These are phyloP conservation scores for Tinamus major DNA, from an alignment of 2,797 vertebrate species.

Conservation along the genomic window DNA sequence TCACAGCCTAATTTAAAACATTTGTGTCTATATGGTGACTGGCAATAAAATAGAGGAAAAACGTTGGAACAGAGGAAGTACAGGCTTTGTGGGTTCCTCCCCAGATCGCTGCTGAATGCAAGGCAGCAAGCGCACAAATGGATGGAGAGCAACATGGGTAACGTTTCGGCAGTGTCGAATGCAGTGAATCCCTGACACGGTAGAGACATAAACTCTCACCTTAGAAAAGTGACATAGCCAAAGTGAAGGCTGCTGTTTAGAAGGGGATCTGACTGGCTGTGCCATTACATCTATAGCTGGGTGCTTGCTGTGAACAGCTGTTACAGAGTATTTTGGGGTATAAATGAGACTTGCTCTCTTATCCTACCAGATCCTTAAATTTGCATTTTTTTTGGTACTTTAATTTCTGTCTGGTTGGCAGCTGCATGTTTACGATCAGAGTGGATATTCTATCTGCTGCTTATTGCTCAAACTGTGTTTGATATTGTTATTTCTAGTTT, in stretches of 20 bases:
- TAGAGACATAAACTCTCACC: neutral
- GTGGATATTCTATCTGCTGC: neutral
- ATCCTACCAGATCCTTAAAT: neutral
- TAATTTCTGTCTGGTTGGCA: neutral
- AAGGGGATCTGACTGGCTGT: neutral
- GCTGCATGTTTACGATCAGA: neutral
- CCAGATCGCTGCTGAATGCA: neutral
- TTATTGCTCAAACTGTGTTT: neutral
- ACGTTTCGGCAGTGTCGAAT: neutral
- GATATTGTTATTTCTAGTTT: neutral
- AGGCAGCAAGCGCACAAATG: neutral
- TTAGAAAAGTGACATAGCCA: neutral
- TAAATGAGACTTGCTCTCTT: neutral
- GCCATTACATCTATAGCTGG: neutral
- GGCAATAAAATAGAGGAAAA: slow-evolving; percentile 46
- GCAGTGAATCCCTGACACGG: neutral
- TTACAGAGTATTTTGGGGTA: slow-evolving; percentile 7
- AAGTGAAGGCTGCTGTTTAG: neutral
- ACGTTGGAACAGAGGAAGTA: slow-evolving; percentile 10
- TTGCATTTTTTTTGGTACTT: neutral
- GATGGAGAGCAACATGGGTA: neutral
- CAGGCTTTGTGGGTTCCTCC: slow-evolving; percentile 15
- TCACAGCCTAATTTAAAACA: slow-evolving; percentile 52
- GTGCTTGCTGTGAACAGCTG: neutral
- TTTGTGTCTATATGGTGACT: slow-evolving; percentile 13